Percentiles rank a stretch among this genome's conserved stretches.
Evolutionary conservation across 2,113 vertebrate genomes (phyloP).

Genomic region (Cynocephalus volans): DNA sequence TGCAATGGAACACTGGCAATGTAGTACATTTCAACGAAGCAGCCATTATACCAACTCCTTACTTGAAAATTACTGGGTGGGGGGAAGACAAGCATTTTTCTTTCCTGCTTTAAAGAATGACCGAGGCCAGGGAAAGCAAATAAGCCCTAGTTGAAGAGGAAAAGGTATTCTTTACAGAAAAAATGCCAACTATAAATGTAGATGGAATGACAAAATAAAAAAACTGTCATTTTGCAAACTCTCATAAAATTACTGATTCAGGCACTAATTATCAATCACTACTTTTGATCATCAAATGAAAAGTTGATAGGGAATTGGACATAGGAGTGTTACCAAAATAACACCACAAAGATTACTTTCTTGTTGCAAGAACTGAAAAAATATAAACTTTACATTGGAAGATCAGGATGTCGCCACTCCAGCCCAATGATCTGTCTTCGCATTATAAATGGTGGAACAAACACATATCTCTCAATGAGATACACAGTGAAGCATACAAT

Average conservation of each 20-base stretch:
- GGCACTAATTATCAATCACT: neutral
- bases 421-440: neutral
- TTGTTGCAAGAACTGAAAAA: neutral
- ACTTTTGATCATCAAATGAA: neutral
- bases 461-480: neutral
- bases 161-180: constrained; percentile 37
- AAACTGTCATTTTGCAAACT: neutral
- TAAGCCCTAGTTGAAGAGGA: neutral
- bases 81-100: neutral
- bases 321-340: neutral
- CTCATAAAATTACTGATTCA: constrained; percentile 2
- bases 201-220: neutral
- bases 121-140: neutral
- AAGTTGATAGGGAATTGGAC: neutral
- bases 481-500: neutral
- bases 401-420: neutral
- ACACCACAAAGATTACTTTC: neutral
- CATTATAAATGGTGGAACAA: neutral
- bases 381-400: neutral
- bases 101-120: neutral
- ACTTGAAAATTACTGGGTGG: neutral
- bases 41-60: neutral
- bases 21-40: neutral
- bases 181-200: constrained; percentile 10
- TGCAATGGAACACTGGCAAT: neutral